These are phyloP conservation scores for Denticeps clupeoides DNA, from an alignment of 2,797 vertebrate species.

Conservation along the genomic window DNA sequence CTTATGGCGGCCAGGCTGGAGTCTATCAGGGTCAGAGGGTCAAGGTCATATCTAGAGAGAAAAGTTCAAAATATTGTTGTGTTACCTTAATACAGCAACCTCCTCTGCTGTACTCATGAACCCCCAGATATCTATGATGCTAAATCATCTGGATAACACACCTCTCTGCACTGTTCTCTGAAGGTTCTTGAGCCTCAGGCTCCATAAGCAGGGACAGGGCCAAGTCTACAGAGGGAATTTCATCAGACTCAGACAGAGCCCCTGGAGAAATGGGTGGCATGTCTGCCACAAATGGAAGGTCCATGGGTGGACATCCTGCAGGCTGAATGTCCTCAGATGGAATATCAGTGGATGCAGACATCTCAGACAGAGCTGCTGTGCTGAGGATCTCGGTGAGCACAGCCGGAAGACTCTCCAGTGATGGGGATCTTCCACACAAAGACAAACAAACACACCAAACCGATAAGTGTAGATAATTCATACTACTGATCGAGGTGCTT, in stretches of 20 bases:
- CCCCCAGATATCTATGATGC: not conserved
- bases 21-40: slow-evolving; percentile 20
- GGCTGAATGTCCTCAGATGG: too few species aligned
- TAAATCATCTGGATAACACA: not conserved
- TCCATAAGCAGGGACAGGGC: slow-evolving; percentile 26
- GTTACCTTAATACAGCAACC: not conserved
- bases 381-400: too few species aligned
- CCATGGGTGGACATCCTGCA: too few species aligned
- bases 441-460: too few species aligned
- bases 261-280: not conserved
- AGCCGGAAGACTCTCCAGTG: too few species aligned
- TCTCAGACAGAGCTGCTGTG: too few species aligned
- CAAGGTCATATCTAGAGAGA: slow-evolving; percentile 19
- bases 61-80: too few species aligned
- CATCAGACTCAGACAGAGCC: not conserved
- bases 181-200: not conserved
- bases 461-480: too few species aligned
- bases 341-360: too few species aligned
- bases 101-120: not conserved
- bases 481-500: too few species aligned
- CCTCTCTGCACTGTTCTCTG: slow-evolving; percentile 8
- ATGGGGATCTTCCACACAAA: too few species aligned
- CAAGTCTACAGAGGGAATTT: slow-evolving; percentile 15
- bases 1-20: slow-evolving; percentile 11
- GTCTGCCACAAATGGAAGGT: too few species aligned